phyloP scores from a whole-genome alignment of 2,797 vertebrate genomes.

The Perodicticus potto region DNA sequence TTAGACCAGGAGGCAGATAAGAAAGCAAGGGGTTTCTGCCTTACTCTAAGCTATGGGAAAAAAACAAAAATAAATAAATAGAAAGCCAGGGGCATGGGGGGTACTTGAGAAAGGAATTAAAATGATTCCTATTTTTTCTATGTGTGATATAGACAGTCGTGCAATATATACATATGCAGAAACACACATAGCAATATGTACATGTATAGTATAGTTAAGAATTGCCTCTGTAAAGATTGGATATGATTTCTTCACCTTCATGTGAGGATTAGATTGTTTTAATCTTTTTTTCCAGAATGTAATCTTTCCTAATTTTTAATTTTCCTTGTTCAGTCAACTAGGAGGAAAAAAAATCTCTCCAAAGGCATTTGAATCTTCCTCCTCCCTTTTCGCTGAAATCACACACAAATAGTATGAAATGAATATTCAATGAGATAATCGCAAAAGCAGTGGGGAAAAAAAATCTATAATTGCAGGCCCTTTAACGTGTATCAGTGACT shows the following conservation, averaged over 20 bases:
- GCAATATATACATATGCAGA: background rate
- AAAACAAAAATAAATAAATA: too few species aligned
- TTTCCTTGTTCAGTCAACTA: conserved; percentile 24
- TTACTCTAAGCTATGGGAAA: too few species aligned
- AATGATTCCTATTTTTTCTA: background rate
- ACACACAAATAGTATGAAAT: background rate
- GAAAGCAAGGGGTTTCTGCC: background rate
- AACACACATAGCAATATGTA: background rate
- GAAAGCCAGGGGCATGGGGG: too few species aligned
- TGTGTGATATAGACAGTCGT: background rate
- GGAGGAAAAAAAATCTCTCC: background rate
- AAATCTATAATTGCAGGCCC: background rate
- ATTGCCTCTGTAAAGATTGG: background rate
- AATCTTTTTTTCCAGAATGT: background rate
- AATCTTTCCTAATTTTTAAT: conserved; percentile 18
- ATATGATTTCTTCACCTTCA: background rate
- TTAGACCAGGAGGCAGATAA: background rate
- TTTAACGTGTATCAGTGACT: background rate
- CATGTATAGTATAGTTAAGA: background rate
- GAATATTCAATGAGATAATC: background rate
- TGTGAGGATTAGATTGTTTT: background rate
- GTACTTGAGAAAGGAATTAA: background rate
- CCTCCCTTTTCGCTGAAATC: conserved; percentile 17
- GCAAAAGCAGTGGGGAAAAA: background rate
- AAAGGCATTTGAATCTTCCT: conserved; percentile 17